Conservation (phyloP, 2,797 vertebrate species). For the Phrynocephalus forsythii region DNA sequence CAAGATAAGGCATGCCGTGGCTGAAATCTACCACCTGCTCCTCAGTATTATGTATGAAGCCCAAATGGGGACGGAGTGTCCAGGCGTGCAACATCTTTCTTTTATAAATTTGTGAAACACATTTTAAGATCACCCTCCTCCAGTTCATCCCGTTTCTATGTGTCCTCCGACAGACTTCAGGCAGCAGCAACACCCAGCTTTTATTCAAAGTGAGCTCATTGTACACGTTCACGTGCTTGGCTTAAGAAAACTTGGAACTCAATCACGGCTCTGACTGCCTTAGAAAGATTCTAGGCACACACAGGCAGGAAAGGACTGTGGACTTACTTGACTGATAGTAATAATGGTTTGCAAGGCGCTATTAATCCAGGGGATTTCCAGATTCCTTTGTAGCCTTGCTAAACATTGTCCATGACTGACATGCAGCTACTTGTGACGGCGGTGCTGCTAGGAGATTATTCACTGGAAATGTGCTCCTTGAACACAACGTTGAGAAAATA, state of each 20-base stretch:
- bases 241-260: conserved; percentile 55
- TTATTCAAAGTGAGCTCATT: conserved; percentile 51
- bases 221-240: neutral
- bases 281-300: conserved; percentile 65
- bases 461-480: conserved; percentile 49
- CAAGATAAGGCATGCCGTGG: no score
- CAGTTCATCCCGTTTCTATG: conserved; percentile 44
- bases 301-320: conserved; percentile 60
- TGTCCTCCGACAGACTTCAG: neutral
- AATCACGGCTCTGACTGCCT: conserved; percentile 49
- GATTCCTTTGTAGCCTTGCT: conserved; percentile 60
- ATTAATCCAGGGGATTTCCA: conserved; percentile 64
- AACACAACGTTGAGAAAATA: neutral
- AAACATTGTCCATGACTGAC: conserved; percentile 48
- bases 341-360: conserved; percentile 66
- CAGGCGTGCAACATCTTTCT: neutral
- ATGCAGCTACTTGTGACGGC: conserved; percentile 47
- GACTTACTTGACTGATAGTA: conserved; percentile 71
- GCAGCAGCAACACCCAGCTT: conserved; percentile 26
- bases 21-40: no score
- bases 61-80: neutral
- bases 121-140: conserved; percentile 20
- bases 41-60: neutral
- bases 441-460: conserved; percentile 38
- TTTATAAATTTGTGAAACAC: neutral